Percentiles rank a stretch among this genome's conserved stretches.
Evolutionary conservation across 2,797 vertebrate species (phyloP).

Genomic region (Sebastolobus altivelis): DNA sequence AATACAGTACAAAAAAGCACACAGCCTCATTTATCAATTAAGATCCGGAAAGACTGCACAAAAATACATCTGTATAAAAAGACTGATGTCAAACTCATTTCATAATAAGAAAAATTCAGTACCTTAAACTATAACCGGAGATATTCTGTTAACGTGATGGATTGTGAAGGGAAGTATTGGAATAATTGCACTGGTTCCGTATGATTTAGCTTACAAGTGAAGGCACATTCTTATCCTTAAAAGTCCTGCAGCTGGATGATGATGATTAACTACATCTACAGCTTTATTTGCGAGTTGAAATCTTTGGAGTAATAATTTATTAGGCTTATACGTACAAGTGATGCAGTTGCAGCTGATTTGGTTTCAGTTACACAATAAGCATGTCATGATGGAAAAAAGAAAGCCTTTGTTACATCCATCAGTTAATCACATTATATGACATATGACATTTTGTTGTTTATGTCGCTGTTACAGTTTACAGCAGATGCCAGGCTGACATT

Average conservation of each 20-base stretch:
- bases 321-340: not conserved
- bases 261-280: not conserved
- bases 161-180: constrained; percentile 8
- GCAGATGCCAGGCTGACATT: constrained; percentile 39
- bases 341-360: constrained; percentile 11
- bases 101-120: constrained; percentile 17
- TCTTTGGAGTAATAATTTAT: constrained; percentile 3
- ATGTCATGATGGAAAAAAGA: constrained; percentile 1
- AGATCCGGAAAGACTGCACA: constrained; percentile 23
- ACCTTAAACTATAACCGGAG: constrained; percentile 19
- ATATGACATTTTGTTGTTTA: constrained; percentile 25
- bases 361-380: constrained; percentile 22
- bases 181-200: constrained; percentile 18
- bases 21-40: constrained; percentile 31
- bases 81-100: constrained; percentile 12
- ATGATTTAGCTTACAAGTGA: constrained; percentile 17
- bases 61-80: constrained; percentile 41
- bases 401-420: not conserved
- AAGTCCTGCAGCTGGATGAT: constrained; percentile 14
- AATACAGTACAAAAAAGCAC: constrained; percentile 51
- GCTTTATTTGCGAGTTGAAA: constrained; percentile 13
- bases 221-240: constrained; percentile 28
- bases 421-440: constrained; percentile 4
- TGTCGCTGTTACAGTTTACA: constrained; percentile 17
- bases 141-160: constrained; percentile 18